Base-by-base conservation (phyloP, 2,113 vertebrate species). In the Australoheros scitulus region DNA sequence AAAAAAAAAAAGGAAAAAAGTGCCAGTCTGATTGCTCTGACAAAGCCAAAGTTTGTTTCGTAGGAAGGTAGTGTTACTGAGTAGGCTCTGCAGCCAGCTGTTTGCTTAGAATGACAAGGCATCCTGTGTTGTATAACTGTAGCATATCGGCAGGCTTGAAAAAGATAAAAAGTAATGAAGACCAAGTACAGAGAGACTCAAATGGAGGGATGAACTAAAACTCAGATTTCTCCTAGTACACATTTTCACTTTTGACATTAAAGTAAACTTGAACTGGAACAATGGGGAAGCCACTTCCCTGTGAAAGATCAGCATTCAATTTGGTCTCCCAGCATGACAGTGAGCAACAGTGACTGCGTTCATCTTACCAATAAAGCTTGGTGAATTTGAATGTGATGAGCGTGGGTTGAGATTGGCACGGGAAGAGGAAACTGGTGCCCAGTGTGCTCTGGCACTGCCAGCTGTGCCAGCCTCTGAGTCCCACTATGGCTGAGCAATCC, bases 351-450 rank as follows among this genome's bases (percentile, higher is more conserved):
- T 87, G 90, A 76, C 84, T 57, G 20, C 18, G 60, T 81, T 87
- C 72, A 63, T 84, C 79, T 81, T 85, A 89, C 88, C 91, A 92
- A 90, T 87, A 90, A 87, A 92, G 87, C 92, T 91, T 14, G 84
- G 89, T 86, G 82, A 89, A 91, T 92, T 89, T 94, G 89, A 94
- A 93, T 90, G 91, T 86, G 92, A 92, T 80, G 88, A 91, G 88
- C 83, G 47, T 82, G 84, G 88, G 90, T 56, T 87, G 80, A 78
- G 84, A 81, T 87, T 88, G 90, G 89, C 87, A 89, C 56, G 1
- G 61, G 63, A 83, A 86, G 83, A 82, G 61, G 78, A 82, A 88
- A 74, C 86, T 24, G 32, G 77, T 85, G 93, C 91, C 92, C 94
- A 89, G 88, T 83, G 87, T 79, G 91, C 74, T 86, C 29, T 61